A percentile compares a stretch with the other conserved stretches of the same genome.
Conservation (phyloP, 2,797 vertebrate genomes). For the Triplophysa yarkandensis region DNA sequence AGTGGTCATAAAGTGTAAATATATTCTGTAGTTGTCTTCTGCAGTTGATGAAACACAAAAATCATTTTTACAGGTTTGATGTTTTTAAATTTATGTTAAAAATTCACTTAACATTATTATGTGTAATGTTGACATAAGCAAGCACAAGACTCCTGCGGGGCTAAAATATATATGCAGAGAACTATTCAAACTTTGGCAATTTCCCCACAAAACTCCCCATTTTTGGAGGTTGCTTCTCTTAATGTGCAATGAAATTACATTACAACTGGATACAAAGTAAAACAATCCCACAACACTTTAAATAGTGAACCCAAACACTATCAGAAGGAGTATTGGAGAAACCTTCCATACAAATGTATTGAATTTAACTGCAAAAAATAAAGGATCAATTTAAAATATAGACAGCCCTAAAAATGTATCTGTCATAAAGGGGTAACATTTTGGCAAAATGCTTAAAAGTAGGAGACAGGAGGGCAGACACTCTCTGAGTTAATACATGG, state of each 20-base stretch:
- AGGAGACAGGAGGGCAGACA: neutral
- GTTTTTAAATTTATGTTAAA: conserved; percentile 2
- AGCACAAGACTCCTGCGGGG: neutral
- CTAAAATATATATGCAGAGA: neutral
- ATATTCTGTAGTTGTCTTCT: conserved; percentile 11
- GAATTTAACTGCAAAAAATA: no score
- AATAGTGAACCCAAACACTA: no score
- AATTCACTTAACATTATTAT: neutral
- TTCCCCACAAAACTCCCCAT: conserved; percentile 25
- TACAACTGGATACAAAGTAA: neutral
- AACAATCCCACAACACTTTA: neutral
- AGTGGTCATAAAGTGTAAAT: conserved; percentile 18
- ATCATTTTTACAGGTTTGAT: neutral
- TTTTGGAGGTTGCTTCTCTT: neutral
- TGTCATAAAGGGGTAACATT: neutral
- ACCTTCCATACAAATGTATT: no score
- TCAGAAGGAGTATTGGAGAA: no score
- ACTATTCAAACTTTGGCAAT: conserved; percentile 5
- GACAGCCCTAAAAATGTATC: no score
- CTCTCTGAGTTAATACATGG: neutral
- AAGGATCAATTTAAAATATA: no score
- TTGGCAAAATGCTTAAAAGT: neutral
- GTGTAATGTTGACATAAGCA: conserved; percentile 20
- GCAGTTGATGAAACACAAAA: neutral
- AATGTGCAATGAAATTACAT: neutral